phyloP scores from a whole-genome alignment of 1,140 invertebrate species.

The Aricia agestis region DNA sequence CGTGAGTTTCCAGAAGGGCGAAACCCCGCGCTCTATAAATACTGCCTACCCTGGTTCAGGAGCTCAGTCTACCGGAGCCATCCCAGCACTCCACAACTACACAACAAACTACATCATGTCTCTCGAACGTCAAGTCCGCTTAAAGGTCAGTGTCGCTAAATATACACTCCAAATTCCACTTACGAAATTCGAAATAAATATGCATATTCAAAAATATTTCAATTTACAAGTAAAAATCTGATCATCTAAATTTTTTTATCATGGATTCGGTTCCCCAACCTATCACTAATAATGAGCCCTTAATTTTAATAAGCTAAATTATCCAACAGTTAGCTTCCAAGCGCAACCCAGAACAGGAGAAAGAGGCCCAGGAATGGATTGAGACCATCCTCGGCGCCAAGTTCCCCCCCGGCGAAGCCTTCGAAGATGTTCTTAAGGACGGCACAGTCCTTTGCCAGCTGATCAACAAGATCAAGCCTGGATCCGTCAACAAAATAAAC shows the following conservation, averaged over 20 bases:
- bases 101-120: slow-evolving; percentile 80
- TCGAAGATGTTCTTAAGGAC: slow-evolving; percentile 91
- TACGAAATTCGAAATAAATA: slow-evolving; percentile 9
- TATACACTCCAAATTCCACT: slow-evolving; percentile 18
- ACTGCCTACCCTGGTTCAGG: slow-evolving; percentile 56
- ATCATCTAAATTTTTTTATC: neutral
- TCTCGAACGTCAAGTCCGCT: slow-evolving; percentile 87
- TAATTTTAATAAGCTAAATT: neutral
- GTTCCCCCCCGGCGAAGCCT: slow-evolving; percentile 85
- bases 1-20: slow-evolving; percentile 68
- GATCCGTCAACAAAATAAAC: slow-evolving; percentile 90
- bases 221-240: neutral
- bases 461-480: slow-evolving; percentile 92
- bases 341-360: slow-evolving; percentile 91
- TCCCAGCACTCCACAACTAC: slow-evolving; percentile 52
- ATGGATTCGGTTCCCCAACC: too few species aligned
- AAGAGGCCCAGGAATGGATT: slow-evolving; percentile 94
- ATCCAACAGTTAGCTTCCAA: slow-evolving; percentile 87
- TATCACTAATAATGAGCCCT: too few species aligned
- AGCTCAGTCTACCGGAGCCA: slow-evolving; percentile 69
- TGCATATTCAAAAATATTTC: neutral
- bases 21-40: slow-evolving; percentile 69
- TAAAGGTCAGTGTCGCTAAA: slow-evolving; percentile 79
- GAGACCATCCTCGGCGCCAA: slow-evolving; percentile 90
- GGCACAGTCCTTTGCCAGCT: slow-evolving; percentile 92